These are phyloP conservation scores for Pangasianodon gigas DNA, from an alignment of 2,113 vertebrate genomes.

Conservation along the genomic window DNA sequence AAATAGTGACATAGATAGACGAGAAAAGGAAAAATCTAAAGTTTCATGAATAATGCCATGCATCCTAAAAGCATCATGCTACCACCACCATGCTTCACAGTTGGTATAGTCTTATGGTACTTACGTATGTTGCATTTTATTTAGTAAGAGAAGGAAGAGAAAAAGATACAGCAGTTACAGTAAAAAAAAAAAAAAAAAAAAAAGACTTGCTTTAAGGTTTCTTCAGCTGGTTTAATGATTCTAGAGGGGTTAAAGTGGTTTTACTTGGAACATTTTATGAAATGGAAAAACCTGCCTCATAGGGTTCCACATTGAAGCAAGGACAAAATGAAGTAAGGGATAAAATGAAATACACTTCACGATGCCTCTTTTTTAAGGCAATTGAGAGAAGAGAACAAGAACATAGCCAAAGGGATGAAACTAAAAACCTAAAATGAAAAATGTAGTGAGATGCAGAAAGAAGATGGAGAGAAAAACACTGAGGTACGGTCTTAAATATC, in stretches of 20 bases:
- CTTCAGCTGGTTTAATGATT: neutral
- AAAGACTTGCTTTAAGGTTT: neutral
- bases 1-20: neutral
- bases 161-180: neutral
- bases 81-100: neutral
- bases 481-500: neutral
- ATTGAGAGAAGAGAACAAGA: neutral
- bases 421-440: neutral
- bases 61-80: neutral
- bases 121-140: neutral
- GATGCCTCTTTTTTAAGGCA: neutral
- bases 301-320: neutral
- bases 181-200: too few species aligned
- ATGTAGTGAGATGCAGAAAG: neutral
- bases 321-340: neutral
- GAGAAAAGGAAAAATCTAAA: too few species aligned
- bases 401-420: neutral
- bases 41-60: too few species aligned
- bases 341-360: neutral
- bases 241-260: neutral
- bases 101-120: too few species aligned
- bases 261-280: neutral
- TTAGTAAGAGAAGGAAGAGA: neutral
- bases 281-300: neutral
- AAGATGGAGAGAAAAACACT: neutral